phyloP scores from a whole-genome alignment of 2,113 vertebrate species.

The Calyptomena viridis region DNA sequence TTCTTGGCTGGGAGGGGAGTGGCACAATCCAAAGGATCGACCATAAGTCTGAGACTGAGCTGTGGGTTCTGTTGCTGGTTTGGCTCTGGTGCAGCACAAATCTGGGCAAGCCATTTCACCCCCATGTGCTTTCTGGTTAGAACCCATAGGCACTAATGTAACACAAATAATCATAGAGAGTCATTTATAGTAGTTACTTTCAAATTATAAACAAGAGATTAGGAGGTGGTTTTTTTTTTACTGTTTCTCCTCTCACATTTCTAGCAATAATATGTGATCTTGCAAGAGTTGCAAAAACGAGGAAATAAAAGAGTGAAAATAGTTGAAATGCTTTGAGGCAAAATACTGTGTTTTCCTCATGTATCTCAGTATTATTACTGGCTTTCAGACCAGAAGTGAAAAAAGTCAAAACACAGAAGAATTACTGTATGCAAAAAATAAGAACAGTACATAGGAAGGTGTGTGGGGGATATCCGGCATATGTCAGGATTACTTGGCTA shows the following conservation, averaged over 20 bases:
- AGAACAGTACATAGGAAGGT: neutral
- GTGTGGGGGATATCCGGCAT: neutral
- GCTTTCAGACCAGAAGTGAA: neutral
- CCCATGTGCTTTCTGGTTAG: neutral
- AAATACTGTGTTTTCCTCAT: neutral
- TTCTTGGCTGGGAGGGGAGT: neutral
- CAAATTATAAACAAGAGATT: neutral
- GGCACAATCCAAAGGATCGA: neutral
- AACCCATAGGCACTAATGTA: neutral
- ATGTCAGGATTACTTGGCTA: neutral
- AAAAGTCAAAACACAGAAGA: slow-evolving; percentile 27
- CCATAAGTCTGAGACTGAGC: neutral
- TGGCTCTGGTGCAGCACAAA: neutral
- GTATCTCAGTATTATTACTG: slow-evolving; percentile 21
- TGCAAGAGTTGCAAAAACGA: neutral
- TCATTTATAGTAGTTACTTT: neutral
- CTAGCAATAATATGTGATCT: neutral
- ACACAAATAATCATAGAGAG: neutral
- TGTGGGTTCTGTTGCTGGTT: neutral
- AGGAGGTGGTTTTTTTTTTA: neutral
- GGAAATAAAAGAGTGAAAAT: slow-evolving; percentile 3
- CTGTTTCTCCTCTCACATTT: neutral
- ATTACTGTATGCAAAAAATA: neutral
- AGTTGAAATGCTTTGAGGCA: neutral
- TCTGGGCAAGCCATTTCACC: slow-evolving; percentile 26